A percentile compares a stretch with the other conserved stretches of the same genome.
These are phyloP conservation scores for Amyelois transitella DNA, from an alignment of 1,140 invertebrate genomes.

Conservation along the genomic window DNA sequence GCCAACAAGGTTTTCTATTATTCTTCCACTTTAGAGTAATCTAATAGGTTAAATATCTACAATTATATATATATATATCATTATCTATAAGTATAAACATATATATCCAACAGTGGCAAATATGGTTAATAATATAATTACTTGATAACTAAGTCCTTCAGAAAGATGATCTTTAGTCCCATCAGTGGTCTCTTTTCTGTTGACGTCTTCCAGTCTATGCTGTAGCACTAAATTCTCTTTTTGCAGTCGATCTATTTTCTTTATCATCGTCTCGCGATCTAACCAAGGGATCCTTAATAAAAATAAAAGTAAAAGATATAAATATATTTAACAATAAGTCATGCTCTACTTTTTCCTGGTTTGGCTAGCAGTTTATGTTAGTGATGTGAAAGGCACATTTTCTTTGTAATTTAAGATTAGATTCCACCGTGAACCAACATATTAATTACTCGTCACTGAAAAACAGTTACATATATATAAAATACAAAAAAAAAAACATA, in stretches of 20 bases:
- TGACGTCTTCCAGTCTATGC: slow-evolving; percentile 44
- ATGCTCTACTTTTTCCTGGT: no score
- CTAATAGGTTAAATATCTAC: not conserved
- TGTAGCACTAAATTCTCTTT: slow-evolving; percentile 48
- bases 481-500: not conserved
- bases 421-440: no score
- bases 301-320: not conserved
- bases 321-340: not conserved
- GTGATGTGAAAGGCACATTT: no score
- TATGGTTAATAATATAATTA: not conserved
- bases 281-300: slow-evolving; percentile 46
- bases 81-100: not conserved
- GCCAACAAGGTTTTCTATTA: no score
- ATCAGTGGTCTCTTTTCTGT: slow-evolving; percentile 34
- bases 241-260: slow-evolving; percentile 47
- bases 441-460: no score
- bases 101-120: not conserved
- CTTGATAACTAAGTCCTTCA: not conserved
- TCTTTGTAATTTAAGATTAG: no score
- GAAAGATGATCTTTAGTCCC: slow-evolving; percentile 9
- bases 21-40: no score
- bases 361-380: no score
- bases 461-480: not conserved
- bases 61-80: not conserved
- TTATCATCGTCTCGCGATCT: slow-evolving; percentile 45